Percentiles rank a stretch among this genome's conserved stretches.
Evolutionary conservation across 1,140 invertebrate species (phyloP).

Genomic region (Telenomus remus): DNA sequence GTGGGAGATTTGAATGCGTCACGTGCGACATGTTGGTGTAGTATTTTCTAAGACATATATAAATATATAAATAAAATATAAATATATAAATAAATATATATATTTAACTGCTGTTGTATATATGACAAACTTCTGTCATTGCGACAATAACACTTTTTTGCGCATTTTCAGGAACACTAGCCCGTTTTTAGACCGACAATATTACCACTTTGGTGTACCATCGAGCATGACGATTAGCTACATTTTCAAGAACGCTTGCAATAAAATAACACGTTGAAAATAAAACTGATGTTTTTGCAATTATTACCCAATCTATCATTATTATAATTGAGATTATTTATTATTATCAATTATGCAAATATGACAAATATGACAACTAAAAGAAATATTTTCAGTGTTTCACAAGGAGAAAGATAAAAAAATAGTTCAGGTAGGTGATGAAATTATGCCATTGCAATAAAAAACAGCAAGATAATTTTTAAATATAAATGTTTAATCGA

Average conservation of each 20-base stretch:
- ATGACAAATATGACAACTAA: too few species aligned
- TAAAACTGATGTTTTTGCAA: too few species aligned
- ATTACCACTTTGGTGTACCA: conserved; percentile 56
- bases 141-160: conserved; percentile 49
- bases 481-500: conserved; percentile 53
- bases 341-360: too few species aligned
- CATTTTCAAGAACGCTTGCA: conserved; percentile 60
- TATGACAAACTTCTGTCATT: conserved; percentile 49
- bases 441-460: conserved; percentile 10
- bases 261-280: conserved; percentile 57
- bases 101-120: conserved; percentile 60
- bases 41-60: conserved; percentile 54
- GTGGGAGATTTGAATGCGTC: conserved; percentile 39
- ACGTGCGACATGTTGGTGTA: conserved; percentile 44
- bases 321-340: too few species aligned
- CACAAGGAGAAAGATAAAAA: too few species aligned
- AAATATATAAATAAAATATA: conserved; percentile 52
- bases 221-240: conserved; percentile 57
- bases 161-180: conserved; percentile 53
- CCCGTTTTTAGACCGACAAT: conserved; percentile 52
- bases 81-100: conserved; percentile 49
- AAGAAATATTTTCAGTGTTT: too few species aligned
- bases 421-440: too few species aligned
- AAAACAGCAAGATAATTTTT: conserved; percentile 35
- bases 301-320: too few species aligned